These are phyloP conservation scores for Monopterus albus DNA, from an alignment of 2,113 vertebrate genomes.

Conservation along the genomic window DNA sequence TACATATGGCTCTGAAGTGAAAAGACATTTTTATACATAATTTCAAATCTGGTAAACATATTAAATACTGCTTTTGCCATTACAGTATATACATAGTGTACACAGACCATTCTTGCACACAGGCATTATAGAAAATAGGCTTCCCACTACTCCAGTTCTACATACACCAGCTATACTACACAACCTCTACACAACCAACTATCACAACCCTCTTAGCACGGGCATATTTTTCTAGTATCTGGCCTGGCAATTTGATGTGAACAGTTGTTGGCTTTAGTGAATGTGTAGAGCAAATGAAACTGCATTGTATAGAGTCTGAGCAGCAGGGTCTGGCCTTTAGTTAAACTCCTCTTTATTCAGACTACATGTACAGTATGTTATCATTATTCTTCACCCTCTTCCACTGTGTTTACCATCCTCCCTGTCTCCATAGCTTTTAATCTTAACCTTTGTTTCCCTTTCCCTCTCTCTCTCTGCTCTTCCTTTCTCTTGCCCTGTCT, in stretches of 20 bases:
- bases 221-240: neutral
- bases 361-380: neutral
- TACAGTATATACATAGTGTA: neutral
- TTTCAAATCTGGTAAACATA: neutral
- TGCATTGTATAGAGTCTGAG: slow-evolving; percentile 26
- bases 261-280: slow-evolving; percentile 22
- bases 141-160: too few relatives aligned
- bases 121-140: too few relatives aligned
- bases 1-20: neutral
- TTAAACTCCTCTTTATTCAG: slow-evolving; percentile 51
- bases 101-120: too few relatives aligned
- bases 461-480: neutral
- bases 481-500: neutral
- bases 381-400: slow-evolving; percentile 10
- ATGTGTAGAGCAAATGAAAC: slow-evolving; percentile 47
- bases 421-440: neutral
- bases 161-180: neutral
- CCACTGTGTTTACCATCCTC: neutral
- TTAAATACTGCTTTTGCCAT: neutral
- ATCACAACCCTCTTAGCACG: neutral
- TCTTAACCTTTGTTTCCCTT: neutral
- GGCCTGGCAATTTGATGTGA: slow-evolving; percentile 7
- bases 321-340: slow-evolving; percentile 53
- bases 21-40: neutral
- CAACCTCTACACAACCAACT: too few relatives aligned